Percentiles rank a stretch among this genome's conserved stretches.
These are phyloP conservation scores for Trachemys scripta DNA, from an alignment of 2,113 vertebrate species.

Conservation along the genomic window DNA sequence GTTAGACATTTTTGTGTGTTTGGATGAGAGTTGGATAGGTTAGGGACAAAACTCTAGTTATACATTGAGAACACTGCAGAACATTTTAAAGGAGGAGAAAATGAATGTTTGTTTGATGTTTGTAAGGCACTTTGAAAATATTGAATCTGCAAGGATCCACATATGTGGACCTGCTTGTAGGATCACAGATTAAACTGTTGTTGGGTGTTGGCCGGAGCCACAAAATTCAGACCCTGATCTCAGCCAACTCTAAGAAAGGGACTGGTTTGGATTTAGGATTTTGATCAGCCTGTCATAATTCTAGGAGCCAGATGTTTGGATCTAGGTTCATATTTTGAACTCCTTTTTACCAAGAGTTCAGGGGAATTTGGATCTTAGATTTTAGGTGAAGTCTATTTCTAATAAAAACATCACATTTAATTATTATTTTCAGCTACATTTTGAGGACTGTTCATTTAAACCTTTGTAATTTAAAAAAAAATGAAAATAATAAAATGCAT, in stretches of 20 bases:
- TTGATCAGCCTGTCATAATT: neutral
- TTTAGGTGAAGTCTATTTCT: neutral
- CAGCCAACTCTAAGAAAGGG: neutral
- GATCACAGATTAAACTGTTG: neutral
- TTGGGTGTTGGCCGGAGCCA: neutral
- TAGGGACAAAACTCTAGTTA: neutral
- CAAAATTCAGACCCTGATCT: neutral
- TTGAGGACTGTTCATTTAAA: neutral
- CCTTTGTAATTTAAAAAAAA: neutral
- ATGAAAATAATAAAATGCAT: neutral
- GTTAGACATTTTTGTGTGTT: fast-evolving
- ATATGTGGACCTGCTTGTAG: fast-evolving
- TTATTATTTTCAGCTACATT: neutral
- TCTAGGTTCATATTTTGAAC: neutral
- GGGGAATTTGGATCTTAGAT: neutral
- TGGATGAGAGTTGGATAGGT: neutral
- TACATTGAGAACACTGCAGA: neutral
- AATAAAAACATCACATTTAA: neutral
- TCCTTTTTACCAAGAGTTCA: neutral
- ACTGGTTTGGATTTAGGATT: neutral
- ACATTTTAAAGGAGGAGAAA: neutral
- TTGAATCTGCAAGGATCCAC: neutral
- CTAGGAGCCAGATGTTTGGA: neutral
- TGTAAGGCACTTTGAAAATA: neutral
- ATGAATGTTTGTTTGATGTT: fast-evolving